Base-by-base conservation (phyloP, 2,797 vertebrate genomes). In the Fistularia tabacaria region DNA sequence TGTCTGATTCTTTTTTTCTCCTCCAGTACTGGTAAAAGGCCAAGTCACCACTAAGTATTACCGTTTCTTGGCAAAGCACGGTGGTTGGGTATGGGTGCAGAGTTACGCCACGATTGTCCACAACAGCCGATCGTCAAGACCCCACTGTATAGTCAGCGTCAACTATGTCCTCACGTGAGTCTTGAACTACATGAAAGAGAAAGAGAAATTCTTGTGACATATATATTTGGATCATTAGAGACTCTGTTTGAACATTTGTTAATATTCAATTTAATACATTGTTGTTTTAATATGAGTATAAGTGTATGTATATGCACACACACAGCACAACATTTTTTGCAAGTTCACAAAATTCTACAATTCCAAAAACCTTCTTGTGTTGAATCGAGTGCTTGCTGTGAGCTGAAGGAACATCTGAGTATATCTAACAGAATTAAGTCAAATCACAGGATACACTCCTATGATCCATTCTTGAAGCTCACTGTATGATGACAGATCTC, bases 151-250 rank as follows among this genome's bases (percentile, higher is more conserved):
- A 39, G 97, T 99, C 92, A 98, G 96, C 50, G 97, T 99, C 79
- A 98, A 99, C 92, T 99, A 99, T 1, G 97, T 98, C 60, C 95
- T 98, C 76, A 99, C 97, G 97, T 99, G 87, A 98, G 97, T 96
- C 45, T 44, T 25, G 13, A 3, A 6, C 5, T 5, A 25, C 25
- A 25, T 25, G 25, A 25, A 25, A 25, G 25, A 25, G 2, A 25
- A 25, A 25, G 25, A 25, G 25, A 25, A 25, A 2, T 2, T 25
- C 25, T 25, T 25, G 25, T 25, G 25, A 25, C 25, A 25, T 2
- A 25, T 25, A 3, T 25, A 25, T 25, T 5, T 25, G 2, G 25
- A 25, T 25, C 5, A 25, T 25, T 25, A 25, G 25, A 25, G 25
- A 25, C 25, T 25, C 25, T 25, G 25, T 25, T 25, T 25, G 25